A percentile compares a stretch with the other conserved stretches of the same genome.
These are phyloP conservation scores for Drosophila tanythrix DNA, from an alignment of 2,888 invertebrate genomes.

Conservation along the genomic window DNA sequence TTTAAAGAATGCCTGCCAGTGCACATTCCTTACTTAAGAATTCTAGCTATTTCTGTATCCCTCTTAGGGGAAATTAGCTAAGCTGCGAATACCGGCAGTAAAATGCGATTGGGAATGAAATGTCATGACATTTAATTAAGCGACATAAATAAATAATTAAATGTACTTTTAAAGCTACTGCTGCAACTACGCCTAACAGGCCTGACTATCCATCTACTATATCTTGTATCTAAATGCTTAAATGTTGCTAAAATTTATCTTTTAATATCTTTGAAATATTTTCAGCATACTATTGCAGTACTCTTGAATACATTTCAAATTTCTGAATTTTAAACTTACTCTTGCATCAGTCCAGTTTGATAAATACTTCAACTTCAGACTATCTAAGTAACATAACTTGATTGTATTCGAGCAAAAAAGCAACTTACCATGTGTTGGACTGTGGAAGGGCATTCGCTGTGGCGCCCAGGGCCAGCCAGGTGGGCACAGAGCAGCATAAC, in stretches of 20 bases:
- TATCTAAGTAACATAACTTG: not conserved
- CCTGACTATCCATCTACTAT: not conserved
- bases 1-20: constrained; percentile 55
- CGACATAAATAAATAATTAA: not conserved
- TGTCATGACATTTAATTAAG: not conserved
- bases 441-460: constrained; percentile 85
- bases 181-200: not conserved
- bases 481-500: constrained; percentile 90
- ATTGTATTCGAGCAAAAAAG: not conserved
- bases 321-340: not conserved
- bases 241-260: not conserved
- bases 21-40: constrained; percentile 60
- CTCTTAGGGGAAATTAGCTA: constrained; percentile 10
- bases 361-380: not conserved
- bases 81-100: constrained; percentile 6
- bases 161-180: not conserved
- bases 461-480: constrained; percentile 88
- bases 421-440: constrained; percentile 89
- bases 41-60: constrained; percentile 19
- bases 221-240: not conserved
- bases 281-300: not conserved
- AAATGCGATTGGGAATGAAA: constrained; percentile 4
- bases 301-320: not conserved
- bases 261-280: not conserved
- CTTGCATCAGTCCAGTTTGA: not conserved